These are phyloP conservation scores for Apocheima hispidaria DNA, from an alignment of 2,888 invertebrate species.

Conservation along the genomic window DNA sequence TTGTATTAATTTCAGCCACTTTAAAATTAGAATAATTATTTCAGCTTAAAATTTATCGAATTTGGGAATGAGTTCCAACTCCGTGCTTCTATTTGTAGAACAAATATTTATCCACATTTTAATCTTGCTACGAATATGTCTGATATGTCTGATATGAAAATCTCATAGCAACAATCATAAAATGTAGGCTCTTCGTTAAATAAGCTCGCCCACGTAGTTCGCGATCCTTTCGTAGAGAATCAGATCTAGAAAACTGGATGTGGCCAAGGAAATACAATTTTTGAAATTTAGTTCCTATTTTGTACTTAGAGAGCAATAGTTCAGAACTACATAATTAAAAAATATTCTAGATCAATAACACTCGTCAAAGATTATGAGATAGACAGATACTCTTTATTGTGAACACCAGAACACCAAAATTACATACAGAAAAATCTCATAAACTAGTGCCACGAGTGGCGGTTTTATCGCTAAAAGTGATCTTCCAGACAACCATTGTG, in stretches of 20 bases:
- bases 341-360: too few species aligned
- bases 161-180: conserved; percentile 2
- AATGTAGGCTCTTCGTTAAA: conserved; percentile 11
- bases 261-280: background rate
- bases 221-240: background rate
- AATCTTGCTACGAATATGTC: too few species aligned
- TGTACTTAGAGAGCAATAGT: too few species aligned
- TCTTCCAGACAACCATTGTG: too few species aligned
- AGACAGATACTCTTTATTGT: too few species aligned
- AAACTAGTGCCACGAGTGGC: too few species aligned
- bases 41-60: background rate
- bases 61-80: background rate
- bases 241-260: background rate
- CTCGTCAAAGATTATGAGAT: too few species aligned
- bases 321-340: too few species aligned
- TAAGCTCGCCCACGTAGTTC: conserved; percentile 23
- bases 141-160: too few species aligned
- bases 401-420: too few species aligned
- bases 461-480: too few species aligned
- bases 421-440: too few species aligned
- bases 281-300: background rate
- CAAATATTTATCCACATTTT: background rate
- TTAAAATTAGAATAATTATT: background rate
- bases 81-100: background rate
- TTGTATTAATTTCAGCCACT: background rate